These are phyloP conservation scores for Chironomus tentans DNA, from an alignment of 2,888 invertebrate genomes.

Conservation along the genomic window DNA sequence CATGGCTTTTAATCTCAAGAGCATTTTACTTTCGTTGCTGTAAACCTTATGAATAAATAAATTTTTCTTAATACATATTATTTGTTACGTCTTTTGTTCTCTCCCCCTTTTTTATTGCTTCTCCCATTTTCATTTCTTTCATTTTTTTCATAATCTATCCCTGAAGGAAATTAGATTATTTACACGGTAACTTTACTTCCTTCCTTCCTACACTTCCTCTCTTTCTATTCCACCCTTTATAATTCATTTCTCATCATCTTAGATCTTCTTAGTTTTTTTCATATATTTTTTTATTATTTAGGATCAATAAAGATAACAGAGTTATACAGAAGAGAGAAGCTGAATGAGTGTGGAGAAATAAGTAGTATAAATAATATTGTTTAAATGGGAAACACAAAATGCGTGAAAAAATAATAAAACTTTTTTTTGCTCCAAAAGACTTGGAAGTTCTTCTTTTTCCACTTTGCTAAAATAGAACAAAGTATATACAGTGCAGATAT, in stretches of 20 bases:
- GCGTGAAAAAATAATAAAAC: background rate
- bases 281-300: too few relatives aligned
- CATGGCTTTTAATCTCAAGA: background rate
- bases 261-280: too few relatives aligned
- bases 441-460: too few relatives aligned
- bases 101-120: background rate
- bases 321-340: too few relatives aligned
- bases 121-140: background rate
- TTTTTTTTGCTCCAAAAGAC: too few relatives aligned
- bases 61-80: background rate
- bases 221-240: background rate
- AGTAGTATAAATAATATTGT: background rate
- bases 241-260: background rate
- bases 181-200: background rate
- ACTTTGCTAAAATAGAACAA: too few relatives aligned
- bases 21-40: background rate
- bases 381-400: background rate
- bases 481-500: too few relatives aligned
- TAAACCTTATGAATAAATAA: background rate
- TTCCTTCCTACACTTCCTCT: background rate
- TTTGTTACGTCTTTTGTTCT: background rate
- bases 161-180: conserved; percentile 16
- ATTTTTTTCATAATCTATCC: background rate
- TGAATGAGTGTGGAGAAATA: too few relatives aligned
- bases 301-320: background rate